phyloP scores from a whole-genome alignment of 23 tunicate species.

The Clavelina lepadiformis region DNA sequence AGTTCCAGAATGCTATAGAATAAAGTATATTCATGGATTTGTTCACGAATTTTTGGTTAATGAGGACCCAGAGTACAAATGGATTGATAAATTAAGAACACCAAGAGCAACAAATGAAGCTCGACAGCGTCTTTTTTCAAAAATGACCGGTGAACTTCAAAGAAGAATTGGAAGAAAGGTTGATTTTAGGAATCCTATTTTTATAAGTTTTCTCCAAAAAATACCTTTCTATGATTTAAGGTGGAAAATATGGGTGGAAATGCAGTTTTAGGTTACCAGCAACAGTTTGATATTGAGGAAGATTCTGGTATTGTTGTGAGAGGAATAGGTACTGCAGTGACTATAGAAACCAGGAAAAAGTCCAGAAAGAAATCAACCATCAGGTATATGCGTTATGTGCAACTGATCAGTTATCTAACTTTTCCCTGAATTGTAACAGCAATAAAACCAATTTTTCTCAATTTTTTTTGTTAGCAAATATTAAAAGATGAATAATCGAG shows the following conservation, averaged over 20 bases:
- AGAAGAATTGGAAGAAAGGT: constrained; percentile 86
- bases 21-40: constrained; percentile 58
- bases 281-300: constrained; percentile 77
- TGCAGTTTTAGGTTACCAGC: constrained; percentile 82
- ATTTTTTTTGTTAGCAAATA: no score
- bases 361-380: no score
- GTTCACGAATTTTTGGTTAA: constrained; percentile 53
- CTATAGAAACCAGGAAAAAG: constrained; percentile 27
- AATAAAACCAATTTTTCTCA: no score
- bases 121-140: constrained; percentile 72
- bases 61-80: constrained; percentile 87
- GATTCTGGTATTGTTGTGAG: constrained; percentile 88
- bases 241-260: constrained; percentile 78
- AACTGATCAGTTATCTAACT: no score
- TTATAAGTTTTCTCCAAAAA: neutral
- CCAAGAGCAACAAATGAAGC: constrained; percentile 94
- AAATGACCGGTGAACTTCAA: constrained; percentile 87
- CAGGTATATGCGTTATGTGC: no score
- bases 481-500: no score
- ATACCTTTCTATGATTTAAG: constrained; percentile 12
- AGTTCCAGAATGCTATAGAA: constrained; percentile 47
- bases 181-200: no score
- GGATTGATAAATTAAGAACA: constrained; percentile 83
- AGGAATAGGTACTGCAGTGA: constrained; percentile 84
- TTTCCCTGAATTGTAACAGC: no score